Evolutionary conservation across 2,113 vertebrate species (phyloP).

Genomic region (Castor canadensis): DNA sequence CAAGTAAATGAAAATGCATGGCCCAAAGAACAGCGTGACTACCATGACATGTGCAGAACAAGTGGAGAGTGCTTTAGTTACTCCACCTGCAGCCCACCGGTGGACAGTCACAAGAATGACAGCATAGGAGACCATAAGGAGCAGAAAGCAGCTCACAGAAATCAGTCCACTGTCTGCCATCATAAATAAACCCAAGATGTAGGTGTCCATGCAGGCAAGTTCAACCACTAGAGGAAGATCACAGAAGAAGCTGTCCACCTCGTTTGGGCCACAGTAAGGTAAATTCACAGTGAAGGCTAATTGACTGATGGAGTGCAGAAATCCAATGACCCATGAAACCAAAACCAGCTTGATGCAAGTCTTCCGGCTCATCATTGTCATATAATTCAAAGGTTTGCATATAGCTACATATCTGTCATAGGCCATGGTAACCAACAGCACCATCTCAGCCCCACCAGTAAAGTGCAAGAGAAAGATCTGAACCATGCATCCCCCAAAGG

Average conservation of each 20-base stretch:
- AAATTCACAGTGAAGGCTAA: slow-evolving; percentile 65
- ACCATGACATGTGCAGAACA: slow-evolving; percentile 60
- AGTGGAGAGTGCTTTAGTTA: slow-evolving; percentile 47
- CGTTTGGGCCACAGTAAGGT: slow-evolving; percentile 66
- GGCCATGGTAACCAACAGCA: slow-evolving; percentile 65
- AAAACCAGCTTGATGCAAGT: slow-evolving; percentile 51
- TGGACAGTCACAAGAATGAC: neutral
- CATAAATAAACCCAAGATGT: slow-evolving; percentile 52
- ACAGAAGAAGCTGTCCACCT: slow-evolving; percentile 67
- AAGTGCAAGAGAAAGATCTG: slow-evolving; percentile 74
- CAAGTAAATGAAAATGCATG: slow-evolving; percentile 68
- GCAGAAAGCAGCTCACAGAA: slow-evolving; percentile 52
- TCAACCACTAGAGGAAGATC: slow-evolving; percentile 67
- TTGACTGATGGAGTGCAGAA: slow-evolving; percentile 65
- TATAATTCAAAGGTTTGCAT: slow-evolving; percentile 68
- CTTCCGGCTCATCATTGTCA: slow-evolving; percentile 35
- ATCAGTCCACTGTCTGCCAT: slow-evolving; percentile 60
- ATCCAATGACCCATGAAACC: slow-evolving; percentile 56
- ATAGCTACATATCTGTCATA: slow-evolving; percentile 75
- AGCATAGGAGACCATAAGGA: slow-evolving; percentile 49
- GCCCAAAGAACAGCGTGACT: slow-evolving; percentile 58
- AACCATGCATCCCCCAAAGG: slow-evolving; percentile 62
- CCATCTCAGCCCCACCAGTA: slow-evolving; percentile 63
- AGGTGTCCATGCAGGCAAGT: slow-evolving; percentile 68
- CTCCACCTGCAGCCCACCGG: neutral